These are phyloP conservation scores for Phoenicopterus ruber DNA, from an alignment of 2,113 vertebrate species.

Conservation along the genomic window DNA sequence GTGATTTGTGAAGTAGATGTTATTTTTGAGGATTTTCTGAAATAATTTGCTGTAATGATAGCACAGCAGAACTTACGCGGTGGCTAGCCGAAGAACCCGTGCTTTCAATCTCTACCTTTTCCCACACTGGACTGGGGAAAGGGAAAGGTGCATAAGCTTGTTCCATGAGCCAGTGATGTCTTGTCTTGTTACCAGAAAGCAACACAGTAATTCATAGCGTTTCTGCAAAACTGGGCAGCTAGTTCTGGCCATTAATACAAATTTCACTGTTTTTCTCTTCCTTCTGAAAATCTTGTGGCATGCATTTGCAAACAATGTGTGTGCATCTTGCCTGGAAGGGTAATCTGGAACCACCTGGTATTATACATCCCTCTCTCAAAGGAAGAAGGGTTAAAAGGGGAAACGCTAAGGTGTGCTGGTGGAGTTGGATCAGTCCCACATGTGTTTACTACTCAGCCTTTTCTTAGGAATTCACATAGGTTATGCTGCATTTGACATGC, in stretches of 20 bases:
- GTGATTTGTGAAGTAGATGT: not conserved
- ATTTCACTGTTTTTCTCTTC: not conserved
- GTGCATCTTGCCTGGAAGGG: not conserved
- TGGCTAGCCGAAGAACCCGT: not conserved
- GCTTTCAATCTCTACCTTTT: not conserved
- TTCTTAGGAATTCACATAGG: not conserved
- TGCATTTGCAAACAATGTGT: not conserved
- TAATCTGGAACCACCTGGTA: not conserved
- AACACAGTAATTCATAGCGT: accelerated
- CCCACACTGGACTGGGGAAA: not conserved
- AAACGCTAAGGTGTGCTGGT: not conserved
- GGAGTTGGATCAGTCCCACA: not conserved
- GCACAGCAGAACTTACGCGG: accelerated
- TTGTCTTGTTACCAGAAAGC: not conserved
- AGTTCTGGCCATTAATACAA: not conserved
- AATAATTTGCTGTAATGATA: not conserved
- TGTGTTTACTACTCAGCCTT: not conserved
- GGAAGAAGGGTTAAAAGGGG: not conserved
- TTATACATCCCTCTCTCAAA: not conserved
- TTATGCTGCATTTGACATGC: not conserved
- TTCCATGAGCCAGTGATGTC: not conserved
- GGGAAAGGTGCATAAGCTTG: not conserved
- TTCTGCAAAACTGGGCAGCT: not conserved
- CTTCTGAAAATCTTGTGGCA: not conserved
- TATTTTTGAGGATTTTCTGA: not conserved